phyloP scores from a whole-genome alignment of 2,797 vertebrate genomes.

The Eospalax fontanierii region DNA sequence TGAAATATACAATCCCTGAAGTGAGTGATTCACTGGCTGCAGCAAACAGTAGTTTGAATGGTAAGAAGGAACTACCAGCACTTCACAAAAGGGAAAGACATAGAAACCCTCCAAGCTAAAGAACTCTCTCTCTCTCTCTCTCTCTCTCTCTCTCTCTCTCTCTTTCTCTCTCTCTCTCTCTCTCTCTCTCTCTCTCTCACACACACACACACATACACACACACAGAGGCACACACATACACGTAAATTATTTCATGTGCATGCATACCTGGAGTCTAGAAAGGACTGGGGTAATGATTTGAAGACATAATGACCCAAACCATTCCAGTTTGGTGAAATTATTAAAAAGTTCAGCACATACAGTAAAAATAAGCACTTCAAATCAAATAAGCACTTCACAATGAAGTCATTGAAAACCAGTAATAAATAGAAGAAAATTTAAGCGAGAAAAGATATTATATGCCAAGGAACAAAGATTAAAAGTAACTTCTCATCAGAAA shows the following conservation, averaged over 20 bases:
- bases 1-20: not conserved
- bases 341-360: not conserved
- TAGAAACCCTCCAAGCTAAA: conserved; percentile 19
- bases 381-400: not conserved
- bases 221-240: not conserved
- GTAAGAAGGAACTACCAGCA: not conserved
- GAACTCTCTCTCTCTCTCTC: no score
- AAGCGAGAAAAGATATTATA: not conserved
- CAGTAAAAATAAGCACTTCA: not conserved
- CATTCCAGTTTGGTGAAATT: not conserved
- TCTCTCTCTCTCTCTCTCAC: no score
- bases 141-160: no score
- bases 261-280: not conserved
- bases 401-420: not conserved
- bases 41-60: not conserved
- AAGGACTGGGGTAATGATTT: not conserved
- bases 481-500: not conserved
- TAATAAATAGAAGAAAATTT: not conserved
- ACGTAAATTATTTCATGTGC: not conserved
- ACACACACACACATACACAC: not conserved
- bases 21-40: not conserved
- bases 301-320: not conserved
- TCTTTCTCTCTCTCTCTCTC: no score
- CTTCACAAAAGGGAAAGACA: not conserved
- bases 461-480: not conserved